Evolutionary conservation across 1,140 invertebrate genomes (phyloP).

Genomic region (Calliphora vicina): DNA sequence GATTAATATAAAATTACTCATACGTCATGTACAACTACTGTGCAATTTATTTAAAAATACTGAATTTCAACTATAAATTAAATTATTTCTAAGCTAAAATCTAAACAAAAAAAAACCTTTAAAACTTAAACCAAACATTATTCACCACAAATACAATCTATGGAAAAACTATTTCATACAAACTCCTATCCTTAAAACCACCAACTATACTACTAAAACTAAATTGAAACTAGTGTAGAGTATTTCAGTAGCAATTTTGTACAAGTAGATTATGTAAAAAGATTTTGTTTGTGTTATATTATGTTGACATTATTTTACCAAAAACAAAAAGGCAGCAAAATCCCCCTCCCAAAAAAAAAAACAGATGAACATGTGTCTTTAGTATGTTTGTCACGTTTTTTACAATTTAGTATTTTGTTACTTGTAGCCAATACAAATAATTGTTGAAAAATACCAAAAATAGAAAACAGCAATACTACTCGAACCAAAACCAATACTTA

Average conservation of each 20-base stretch:
- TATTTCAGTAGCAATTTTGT: background rate
- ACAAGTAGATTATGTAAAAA: constrained; percentile 9
- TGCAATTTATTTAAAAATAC: background rate
- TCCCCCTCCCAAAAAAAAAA: background rate
- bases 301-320: constrained; percentile 9
- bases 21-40: background rate
- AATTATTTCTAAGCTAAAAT: background rate
- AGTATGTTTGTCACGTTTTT: constrained; percentile 5
- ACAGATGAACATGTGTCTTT: background rate
- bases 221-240: background rate
- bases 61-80: background rate
- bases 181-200: background rate
- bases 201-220: background rate
- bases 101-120: no score
- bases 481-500: background rate
- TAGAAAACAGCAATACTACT: background rate
- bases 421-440: constrained; percentile 7
- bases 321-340: background rate
- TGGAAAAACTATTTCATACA: background rate
- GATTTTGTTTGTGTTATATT: background rate
- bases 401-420: background rate
- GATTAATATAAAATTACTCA: background rate
- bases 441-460: background rate
- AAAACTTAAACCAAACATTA: no score
- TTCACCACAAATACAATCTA: no score